Evolutionary conservation across 2,888 invertebrate genomes (phyloP).

Genomic region (Calameuta idolon): DNA sequence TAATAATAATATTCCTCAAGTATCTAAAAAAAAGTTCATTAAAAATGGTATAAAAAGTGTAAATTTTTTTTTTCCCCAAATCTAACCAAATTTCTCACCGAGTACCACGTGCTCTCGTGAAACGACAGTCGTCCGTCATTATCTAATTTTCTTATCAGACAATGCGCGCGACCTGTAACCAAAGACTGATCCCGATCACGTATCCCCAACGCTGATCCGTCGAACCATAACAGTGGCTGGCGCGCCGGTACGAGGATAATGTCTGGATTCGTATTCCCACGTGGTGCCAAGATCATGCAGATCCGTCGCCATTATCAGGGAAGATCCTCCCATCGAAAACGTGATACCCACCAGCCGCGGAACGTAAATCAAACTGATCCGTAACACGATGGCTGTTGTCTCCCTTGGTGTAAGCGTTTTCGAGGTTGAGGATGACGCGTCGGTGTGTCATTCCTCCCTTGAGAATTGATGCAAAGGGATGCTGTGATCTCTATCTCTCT

Average conservation of each 20-base stretch:
- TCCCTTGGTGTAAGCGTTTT: not conserved
- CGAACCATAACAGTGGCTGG: constrained; percentile 3
- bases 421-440: not conserved
- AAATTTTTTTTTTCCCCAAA: too few relatives aligned
- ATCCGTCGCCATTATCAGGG: constrained; percentile 54
- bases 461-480: constrained; percentile 10
- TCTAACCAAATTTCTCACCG: too few relatives aligned
- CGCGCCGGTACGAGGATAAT: constrained; percentile 40
- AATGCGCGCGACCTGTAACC: not conserved
- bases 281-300: constrained; percentile 55
- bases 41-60: too few relatives aligned
- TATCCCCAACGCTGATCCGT: constrained; percentile 39
- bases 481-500: constrained; percentile 4
- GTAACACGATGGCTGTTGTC: constrained; percentile 5
- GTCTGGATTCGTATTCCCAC: constrained; percentile 55
- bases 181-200: constrained; percentile 39
- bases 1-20: too few relatives aligned
- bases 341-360: constrained; percentile 48
- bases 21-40: too few relatives aligned
- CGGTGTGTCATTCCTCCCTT: not conserved
- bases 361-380: constrained; percentile 49
- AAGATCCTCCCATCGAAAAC: constrained; percentile 58
- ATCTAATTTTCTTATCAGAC: not conserved
- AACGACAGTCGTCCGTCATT: constrained; percentile 19
- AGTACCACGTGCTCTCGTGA: too few relatives aligned